Evolutionary conservation across 2,888 invertebrate genomes (phyloP), one percentile per base, ranked within the genome.

Genomic region (Synanthedon vespiformis): DNA sequence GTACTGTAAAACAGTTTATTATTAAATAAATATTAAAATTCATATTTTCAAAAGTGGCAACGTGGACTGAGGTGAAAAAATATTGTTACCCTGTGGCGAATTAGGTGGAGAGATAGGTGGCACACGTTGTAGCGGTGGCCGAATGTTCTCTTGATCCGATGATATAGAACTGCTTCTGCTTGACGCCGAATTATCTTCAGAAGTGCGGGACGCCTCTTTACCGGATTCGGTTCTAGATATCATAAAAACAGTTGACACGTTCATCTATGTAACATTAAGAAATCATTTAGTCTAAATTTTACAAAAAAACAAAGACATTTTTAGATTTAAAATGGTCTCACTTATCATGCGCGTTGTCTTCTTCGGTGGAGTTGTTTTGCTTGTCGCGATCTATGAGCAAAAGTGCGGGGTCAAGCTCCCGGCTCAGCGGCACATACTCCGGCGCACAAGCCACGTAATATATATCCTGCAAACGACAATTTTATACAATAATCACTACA

Each of bases 391-490:
- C 34, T 84, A 2, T 84, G 65, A 51, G 74, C 77, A n/a, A 82
- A 74, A 84, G 58, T 82, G 81, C 12, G 53, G 84, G 80, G 61
- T 86, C 86, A 49, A 82, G 66, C 54, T 87, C 87, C 27, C 85
- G 74, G 27, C 72, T 72, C 56, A 86, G 67, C 27, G 87, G 86
- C 50, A 84, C 72, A 70, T 86, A 86, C 62, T 87, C 87, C 5
- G 87, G 87, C 34, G 87, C 85, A 61, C 87, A 87, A 48, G 87
- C 87, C 58, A 86, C 86, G 76, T 86, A 87, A 71, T 85, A 87
- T 66, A 87, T 87, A 57, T 87, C 87, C 87, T 87, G 48, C 10
- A 10, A 10, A 34, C 8, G 10, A 34, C 10, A 34, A 34, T 8
- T 34, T 8, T 10, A 2, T 34, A 34, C 34, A 2, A 34, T 2